These are phyloP conservation scores for Paratrypauchen microcephalus DNA, from an alignment of 2,797 vertebrate genomes.

Conservation along the genomic window DNA sequence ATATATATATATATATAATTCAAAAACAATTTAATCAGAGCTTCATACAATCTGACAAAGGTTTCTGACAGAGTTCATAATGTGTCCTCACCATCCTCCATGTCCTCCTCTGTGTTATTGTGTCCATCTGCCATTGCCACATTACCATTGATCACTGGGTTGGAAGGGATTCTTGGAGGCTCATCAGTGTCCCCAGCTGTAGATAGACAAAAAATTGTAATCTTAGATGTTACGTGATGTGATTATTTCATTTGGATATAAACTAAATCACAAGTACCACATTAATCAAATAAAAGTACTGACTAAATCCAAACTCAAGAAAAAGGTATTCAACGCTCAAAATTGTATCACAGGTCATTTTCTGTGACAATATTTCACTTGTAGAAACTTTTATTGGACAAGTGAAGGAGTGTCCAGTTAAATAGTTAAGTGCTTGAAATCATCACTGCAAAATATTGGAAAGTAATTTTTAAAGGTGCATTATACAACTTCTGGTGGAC, in stretches of 20 bases:
- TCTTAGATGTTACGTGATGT: background rate
- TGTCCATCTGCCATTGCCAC: conserved; percentile 96
- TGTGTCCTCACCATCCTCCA: conserved; percentile 93
- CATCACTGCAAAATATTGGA: too few relatives aligned
- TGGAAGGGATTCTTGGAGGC: conserved; percentile 96
- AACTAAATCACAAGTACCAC: background rate
- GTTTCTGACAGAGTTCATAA: background rate
- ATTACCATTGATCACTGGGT: conserved; percentile 98
- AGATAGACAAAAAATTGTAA: conserved; percentile 7
- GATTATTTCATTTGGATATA: background rate
- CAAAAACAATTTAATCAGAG: too few relatives aligned
- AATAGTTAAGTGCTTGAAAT: too few relatives aligned
- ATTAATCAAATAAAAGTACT: too few relatives aligned
- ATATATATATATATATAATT: too few relatives aligned
- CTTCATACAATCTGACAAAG: background rate
- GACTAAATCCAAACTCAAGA: background rate
- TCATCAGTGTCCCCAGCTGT: conserved; percentile 97
- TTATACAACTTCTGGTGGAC: too few relatives aligned
- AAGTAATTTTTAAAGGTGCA: too few relatives aligned
- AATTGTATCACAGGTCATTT: background rate
- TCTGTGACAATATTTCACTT: background rate
- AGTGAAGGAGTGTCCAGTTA: background rate
- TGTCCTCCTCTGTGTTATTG: conserved; percentile 97
- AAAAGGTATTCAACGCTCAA: background rate
- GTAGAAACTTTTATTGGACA: background rate